phyloP scores from a whole-genome alignment of 2,797 vertebrate genomes.

The Manis javanica region DNA sequence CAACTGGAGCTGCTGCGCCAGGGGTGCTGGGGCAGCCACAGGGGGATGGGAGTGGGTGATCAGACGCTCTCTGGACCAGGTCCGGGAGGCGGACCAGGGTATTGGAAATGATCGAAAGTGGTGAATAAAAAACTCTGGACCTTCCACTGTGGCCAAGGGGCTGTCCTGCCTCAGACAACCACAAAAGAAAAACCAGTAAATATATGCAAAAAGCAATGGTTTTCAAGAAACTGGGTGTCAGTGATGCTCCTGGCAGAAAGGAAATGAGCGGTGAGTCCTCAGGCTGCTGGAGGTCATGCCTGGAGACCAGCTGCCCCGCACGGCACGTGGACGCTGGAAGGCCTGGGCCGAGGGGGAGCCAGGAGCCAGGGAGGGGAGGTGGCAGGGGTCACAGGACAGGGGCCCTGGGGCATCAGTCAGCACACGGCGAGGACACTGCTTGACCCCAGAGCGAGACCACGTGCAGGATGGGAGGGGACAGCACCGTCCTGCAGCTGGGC shows the following conservation, averaged over 20 bases:
- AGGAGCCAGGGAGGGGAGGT: background rate
- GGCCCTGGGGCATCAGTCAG: background rate
- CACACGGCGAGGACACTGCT: background rate
- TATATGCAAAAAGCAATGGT: rapidly evolving
- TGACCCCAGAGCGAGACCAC: rapidly evolving
- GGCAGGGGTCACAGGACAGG: too few relatives aligned
- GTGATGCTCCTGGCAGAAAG: background rate
- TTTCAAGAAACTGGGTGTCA: background rate
- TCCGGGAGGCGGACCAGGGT: rapidly evolving
- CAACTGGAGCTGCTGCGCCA: too few relatives aligned
- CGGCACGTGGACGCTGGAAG: background rate
- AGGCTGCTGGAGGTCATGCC: background rate
- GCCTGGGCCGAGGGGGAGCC: too few relatives aligned
- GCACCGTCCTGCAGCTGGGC: too few relatives aligned
- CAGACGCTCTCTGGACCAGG: too few relatives aligned
- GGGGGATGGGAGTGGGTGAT: too few relatives aligned
- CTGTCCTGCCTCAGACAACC: background rate
- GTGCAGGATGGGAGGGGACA: too few relatives aligned
- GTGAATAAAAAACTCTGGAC: background rate
- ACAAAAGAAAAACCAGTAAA: rapidly evolving
- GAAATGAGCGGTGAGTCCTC: rapidly evolving
- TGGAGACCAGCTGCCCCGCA: background rate
- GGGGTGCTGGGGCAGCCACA: too few relatives aligned
- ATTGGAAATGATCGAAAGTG: rapidly evolving
- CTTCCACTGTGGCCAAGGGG: too few relatives aligned